These are phyloP conservation scores for Asteroscopus sphinx DNA, from an alignment of 2,888 invertebrate genomes.

Conservation along the genomic window DNA sequence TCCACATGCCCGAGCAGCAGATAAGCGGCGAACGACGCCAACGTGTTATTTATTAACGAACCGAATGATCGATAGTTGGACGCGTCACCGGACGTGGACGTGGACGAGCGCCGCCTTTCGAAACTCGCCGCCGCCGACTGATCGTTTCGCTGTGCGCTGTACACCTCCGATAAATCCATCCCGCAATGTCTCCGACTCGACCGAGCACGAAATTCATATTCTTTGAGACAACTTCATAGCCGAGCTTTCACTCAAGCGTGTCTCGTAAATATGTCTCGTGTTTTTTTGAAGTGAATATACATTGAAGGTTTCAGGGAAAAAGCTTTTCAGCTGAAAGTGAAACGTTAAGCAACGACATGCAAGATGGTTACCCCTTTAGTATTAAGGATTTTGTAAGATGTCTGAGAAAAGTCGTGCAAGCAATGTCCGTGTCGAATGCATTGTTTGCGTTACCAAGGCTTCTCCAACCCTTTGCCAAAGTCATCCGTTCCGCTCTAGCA, in stretches of 20 bases:
- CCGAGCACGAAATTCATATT: slow-evolving; percentile 69
- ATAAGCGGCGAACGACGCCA: slow-evolving; percentile 87
- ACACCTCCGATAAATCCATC: slow-evolving; percentile 74
- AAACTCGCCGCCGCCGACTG: slow-evolving; percentile 79
- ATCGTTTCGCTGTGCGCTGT: slow-evolving; percentile 67
- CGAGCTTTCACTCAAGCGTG: slow-evolving; percentile 54
- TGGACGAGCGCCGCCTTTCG: slow-evolving; percentile 84
- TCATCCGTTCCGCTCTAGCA: slow-evolving; percentile 87
- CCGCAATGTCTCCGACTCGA: slow-evolving; percentile 72
- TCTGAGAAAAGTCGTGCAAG: slow-evolving; percentile 70
- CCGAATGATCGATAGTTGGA: slow-evolving; percentile 90
- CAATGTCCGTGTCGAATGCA: slow-evolving; percentile 81
- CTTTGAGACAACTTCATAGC: slow-evolving; percentile 52
- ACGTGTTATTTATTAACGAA: slow-evolving; percentile 90
- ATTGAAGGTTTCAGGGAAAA: neutral
- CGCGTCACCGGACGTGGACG: slow-evolving; percentile 87
- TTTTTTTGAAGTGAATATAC: slow-evolving; percentile 7
- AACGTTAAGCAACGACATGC: slow-evolving; percentile 10
- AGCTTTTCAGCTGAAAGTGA: slow-evolving; percentile 12
- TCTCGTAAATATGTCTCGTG: slow-evolving; percentile 26
- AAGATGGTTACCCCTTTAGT: slow-evolving; percentile 12
- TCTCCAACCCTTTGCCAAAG: slow-evolving; percentile 84
- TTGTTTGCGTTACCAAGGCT: slow-evolving; percentile 81
- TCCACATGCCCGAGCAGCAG: slow-evolving; percentile 89
- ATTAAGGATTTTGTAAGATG: slow-evolving; percentile 30